Base-by-base conservation (phyloP, 2,113 vertebrate genomes). In the Dasypus novemcinctus region DNA sequence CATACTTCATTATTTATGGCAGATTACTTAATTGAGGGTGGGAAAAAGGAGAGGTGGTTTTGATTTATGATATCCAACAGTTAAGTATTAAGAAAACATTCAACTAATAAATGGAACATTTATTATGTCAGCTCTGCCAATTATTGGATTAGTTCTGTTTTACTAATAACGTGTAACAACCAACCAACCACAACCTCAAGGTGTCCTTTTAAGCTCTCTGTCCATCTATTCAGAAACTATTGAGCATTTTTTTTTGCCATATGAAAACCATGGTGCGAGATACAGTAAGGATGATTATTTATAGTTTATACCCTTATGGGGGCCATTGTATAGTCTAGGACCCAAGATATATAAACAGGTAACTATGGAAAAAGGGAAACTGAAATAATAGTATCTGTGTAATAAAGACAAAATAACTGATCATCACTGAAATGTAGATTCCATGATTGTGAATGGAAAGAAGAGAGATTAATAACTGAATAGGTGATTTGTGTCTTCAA, bases 1-100 rank as follows among this genome's bases (percentile, higher is more conserved):
- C 27, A 29, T 82, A 94, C 43, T 52, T 91, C 18, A 87, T 52
- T 76, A n/a, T 14, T 46, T 87, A 63, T 63, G 9, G 61, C n/a
- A 71, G 41, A 54, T 17, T 78, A 46, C 23, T 83, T 61, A 52
- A 33, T 76, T 87, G 21, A 43, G 43, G 25, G 61, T 29, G 21
- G 82, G 41, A 14, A 27, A 4, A 63, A 54, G 52, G 31, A 63
- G 49, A 82, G 15, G 8, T 71, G 21, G 52, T 76, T 87, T 29
- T 91, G 69, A 87, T 91, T 94, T 87, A 41, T 87, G n/a, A n/a
- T 43, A 76, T n/a, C 41, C 5, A 36, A 27, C 82, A 87, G 86
- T 82, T 75, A 86, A 69, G 41, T 76, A 82, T 92, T 82, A 41
- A 89, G 52, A 79, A 87, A 69, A 94, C 23, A 36, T 93, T 96